Evolutionary conservation across 2,888 invertebrate genomes (phyloP).

Genomic region (Apamea epomidion): DNA sequence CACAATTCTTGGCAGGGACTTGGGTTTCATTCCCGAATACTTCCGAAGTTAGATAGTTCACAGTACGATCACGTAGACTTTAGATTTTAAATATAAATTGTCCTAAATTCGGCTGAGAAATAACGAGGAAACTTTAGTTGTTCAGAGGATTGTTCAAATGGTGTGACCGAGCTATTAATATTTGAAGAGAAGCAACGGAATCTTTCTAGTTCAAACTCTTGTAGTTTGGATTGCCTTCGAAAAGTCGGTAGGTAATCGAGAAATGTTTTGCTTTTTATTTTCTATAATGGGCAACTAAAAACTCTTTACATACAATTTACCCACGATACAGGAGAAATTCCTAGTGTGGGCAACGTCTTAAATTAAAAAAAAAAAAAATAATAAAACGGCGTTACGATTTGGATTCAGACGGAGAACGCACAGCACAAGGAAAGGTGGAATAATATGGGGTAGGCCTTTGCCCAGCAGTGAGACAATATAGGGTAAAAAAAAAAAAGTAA

Average conservation of each 20-base stretch:
- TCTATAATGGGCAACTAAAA: neutral
- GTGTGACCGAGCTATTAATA: slow-evolving; percentile 12
- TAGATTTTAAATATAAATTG: slow-evolving; percentile 62
- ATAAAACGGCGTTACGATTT: neutral
- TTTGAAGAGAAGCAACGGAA: neutral
- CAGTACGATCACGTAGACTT: slow-evolving; percentile 53
- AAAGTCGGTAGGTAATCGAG: neutral
- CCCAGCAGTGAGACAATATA: too few relatives aligned
- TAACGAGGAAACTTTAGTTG: slow-evolving; percentile 58
- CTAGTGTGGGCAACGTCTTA: too few relatives aligned
- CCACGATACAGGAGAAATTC: too few relatives aligned
- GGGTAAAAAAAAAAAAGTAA: too few relatives aligned
- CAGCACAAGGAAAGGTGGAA: too few relatives aligned
- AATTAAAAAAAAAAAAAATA: too few relatives aligned
- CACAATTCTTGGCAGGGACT: slow-evolving; percentile 26
- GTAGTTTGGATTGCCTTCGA: neutral
- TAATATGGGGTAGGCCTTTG: too few relatives aligned
- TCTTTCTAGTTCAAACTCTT: slow-evolving; percentile 2
- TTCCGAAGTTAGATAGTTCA: slow-evolving; percentile 40
- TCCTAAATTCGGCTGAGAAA: slow-evolving; percentile 44
- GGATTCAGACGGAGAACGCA: too few relatives aligned
- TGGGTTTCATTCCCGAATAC: slow-evolving; percentile 19
- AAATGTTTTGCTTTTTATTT: neutral
- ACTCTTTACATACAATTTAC: neutral
- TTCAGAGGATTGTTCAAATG: slow-evolving; percentile 9